These are phyloP conservation scores for Cinclus mexicanus DNA, from an alignment of 2,113 vertebrate genomes.

Conservation along the genomic window DNA sequence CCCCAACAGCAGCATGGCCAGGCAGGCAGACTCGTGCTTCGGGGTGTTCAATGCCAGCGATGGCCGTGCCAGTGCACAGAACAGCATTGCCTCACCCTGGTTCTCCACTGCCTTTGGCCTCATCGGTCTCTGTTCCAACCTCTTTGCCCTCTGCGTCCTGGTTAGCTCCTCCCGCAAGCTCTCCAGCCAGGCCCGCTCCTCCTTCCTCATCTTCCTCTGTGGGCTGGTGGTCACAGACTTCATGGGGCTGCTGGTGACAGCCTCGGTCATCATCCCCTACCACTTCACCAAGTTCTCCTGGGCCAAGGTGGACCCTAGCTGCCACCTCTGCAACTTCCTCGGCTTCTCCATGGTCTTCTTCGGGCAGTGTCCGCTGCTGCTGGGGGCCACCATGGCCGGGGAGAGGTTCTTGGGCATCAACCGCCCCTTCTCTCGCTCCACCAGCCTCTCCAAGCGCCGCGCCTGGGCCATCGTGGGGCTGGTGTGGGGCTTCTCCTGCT, in stretches of 20 bases:
- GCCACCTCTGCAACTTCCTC: conserved; percentile 91
- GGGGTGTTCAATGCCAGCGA: neutral
- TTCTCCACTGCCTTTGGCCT: conserved; percentile 79
- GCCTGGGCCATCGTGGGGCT: conserved; percentile 80
- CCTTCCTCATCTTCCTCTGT: conserved; percentile 89
- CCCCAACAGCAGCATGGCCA: neutral
- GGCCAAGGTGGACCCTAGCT: conserved; percentile 78
- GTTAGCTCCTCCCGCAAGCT: conserved; percentile 77
- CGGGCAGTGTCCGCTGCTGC: conserved; percentile 87
- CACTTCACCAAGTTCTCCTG: conserved; percentile 81
- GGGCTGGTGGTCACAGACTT: conserved; percentile 93
- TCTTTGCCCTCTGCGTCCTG: conserved; percentile 87
- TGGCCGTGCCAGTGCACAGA: neutral
- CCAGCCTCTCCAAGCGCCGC: conserved; percentile 70
- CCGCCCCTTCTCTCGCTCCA: conserved; percentile 83
- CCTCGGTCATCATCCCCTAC: conserved; percentile 84
- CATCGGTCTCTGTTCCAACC: conserved; percentile 89
- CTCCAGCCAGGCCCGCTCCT: conserved; percentile 77
- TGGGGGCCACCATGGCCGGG: conserved; percentile 88
- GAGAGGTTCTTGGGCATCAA: conserved; percentile 94
- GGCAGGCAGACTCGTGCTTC: conserved; percentile 14
- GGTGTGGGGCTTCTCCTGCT: conserved; percentile 82
- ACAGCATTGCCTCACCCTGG: conserved; percentile 75
- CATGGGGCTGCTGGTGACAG: conserved; percentile 89
- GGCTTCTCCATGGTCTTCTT: conserved; percentile 97